Evolutionary conservation across 2,797 vertebrate genomes (phyloP).

Genomic region (Sebastes diploproa): DNA sequence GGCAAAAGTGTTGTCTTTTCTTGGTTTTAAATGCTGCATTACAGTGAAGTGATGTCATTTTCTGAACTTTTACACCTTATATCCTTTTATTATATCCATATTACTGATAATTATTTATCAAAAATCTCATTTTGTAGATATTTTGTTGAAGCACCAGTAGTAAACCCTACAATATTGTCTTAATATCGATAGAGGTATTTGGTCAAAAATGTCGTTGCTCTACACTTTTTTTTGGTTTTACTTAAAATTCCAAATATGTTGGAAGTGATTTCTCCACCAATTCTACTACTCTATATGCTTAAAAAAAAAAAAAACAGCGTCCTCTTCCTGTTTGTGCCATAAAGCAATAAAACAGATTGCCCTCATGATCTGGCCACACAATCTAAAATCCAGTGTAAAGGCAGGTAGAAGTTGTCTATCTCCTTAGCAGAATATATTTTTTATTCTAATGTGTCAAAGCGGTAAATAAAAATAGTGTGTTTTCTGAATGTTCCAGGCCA

Average conservation of each 20-base stretch:
- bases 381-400: background rate
- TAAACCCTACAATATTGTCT: too few species aligned
- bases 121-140: too few species aligned
- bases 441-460: background rate
- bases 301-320: background rate
- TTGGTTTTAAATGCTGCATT: too few species aligned
- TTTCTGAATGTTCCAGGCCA: constrained; percentile 74
- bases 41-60: too few species aligned
- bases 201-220: too few species aligned
- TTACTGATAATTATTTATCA: too few species aligned
- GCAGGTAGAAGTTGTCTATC: background rate
- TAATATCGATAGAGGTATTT: too few species aligned
- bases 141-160: too few species aligned
- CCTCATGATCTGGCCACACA: background rate
- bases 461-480: background rate
- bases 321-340: constrained; percentile 21
- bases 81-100: too few species aligned
- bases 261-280: background rate
- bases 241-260: background rate
- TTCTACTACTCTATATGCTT: background rate
- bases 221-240: background rate
- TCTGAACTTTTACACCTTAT: too few species aligned
- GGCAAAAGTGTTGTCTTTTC: too few species aligned
- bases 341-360: background rate
- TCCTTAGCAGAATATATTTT: background rate